Evolutionary conservation across 2,888 invertebrate species (phyloP), one percentile per base, ranked within the genome.

Genomic region (Drosophila macrospina): DNA sequence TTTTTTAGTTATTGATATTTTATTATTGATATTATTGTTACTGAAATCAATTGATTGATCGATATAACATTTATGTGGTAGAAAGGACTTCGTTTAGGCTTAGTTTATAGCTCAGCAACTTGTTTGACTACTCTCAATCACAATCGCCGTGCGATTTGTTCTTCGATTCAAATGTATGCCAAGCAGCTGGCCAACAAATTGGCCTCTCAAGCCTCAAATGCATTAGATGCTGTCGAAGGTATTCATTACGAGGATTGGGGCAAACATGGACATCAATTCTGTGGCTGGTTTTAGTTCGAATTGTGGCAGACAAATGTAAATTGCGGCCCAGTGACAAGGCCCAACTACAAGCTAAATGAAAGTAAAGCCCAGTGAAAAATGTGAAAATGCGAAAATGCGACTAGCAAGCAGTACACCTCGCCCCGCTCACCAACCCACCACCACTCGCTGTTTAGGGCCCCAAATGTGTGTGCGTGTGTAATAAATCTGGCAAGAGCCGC

Each of bases 301-400:
- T 56, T 45, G 69, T n/a, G 65, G 63, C 28, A 74, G 83, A 78
- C 70, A 83, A 76, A 83, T 86, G 86, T 75, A 83, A 78, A 85
- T 78, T 85, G 61, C 62, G 62, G 68, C 78, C 70, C 80, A 79
- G 51, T 69, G 68, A 74, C 79, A 52, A 72, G 62, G 36, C 65
- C 69, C 68, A 76, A 81, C 80, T 78, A 81, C 82, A 80, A 51
- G 83, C 80, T 68, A 74, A 83, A 84, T 84, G 86, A 84, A 86
- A 80, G 78, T 78, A 65, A 60, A 61, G 48, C 8, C 47, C 55
- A 57, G 60, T 54, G 69, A 70, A 63, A 67, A 72, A 76, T 67
- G 54, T n/a, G n/a, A n/a, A n/a, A n/a, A n/a, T n/a, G n/a, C n/a
- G n/a, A n/a, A n/a, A n/a, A n/a, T n/a, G n/a, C 34, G 56, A 51